Evolutionary conservation across 2,888 invertebrate genomes (phyloP).

Genomic region (Caenorhabditis angaria): DNA sequence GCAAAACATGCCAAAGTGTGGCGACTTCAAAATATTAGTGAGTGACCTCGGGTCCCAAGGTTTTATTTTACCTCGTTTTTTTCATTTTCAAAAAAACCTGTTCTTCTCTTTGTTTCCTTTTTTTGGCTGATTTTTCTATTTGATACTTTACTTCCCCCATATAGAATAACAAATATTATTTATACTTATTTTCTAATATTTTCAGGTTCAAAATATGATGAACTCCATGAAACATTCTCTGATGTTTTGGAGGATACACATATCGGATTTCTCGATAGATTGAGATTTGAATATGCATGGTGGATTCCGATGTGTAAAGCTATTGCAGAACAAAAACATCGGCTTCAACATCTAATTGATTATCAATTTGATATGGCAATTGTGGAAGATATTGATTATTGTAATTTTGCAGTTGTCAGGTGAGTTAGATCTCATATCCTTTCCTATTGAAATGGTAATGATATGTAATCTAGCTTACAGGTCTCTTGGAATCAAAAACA

Average conservation of each 20-base stretch:
- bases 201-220: conserved; percentile 21
- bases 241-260: conserved; percentile 23
- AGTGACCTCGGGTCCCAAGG: neutral
- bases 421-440: conserved; percentile 47
- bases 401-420: conserved; percentile 33
- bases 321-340: conserved; percentile 10
- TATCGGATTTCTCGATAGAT: conserved; percentile 29
- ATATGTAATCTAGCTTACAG: conserved; percentile 52
- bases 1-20: conserved; percentile 40
- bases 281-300: conserved; percentile 20
- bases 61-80: neutral
- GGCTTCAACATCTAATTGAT: conserved; percentile 24
- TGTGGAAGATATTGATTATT: conserved; percentile 37
- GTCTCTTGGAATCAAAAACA: conserved; percentile 34
- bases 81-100: too few species aligned
- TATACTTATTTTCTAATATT: too few species aligned
- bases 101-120: neutral
- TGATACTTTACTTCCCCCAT: neutral
- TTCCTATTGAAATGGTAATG: conserved; percentile 42
- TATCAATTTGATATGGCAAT: conserved; percentile 38
- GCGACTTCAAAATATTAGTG: conserved; percentile 32
- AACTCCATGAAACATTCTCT: conserved; percentile 5
- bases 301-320: conserved; percentile 37
- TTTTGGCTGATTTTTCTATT: neutral
- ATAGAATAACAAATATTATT: too few species aligned